Evolutionary conservation across 2,797 vertebrate species (phyloP).

Genomic region (Rhabdomys pumilio): DNA sequence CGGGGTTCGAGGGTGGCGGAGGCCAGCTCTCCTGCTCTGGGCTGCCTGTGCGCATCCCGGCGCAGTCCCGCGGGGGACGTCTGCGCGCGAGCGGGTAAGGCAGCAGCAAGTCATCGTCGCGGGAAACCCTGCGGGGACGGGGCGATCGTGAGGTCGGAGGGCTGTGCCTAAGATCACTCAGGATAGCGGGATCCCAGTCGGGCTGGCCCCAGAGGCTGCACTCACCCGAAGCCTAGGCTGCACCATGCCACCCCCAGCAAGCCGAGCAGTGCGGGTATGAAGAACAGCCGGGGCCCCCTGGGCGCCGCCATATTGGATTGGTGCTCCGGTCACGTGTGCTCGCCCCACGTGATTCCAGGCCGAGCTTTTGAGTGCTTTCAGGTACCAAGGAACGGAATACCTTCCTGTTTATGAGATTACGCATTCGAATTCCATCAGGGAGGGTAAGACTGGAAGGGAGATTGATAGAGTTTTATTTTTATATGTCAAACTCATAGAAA

Average conservation of each 20-base stretch:
- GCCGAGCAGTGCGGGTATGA: constrained; percentile 14
- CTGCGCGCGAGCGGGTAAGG: constrained; percentile 92
- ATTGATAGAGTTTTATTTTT: neutral
- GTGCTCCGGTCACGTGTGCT: constrained; percentile 66
- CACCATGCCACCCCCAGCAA: neutral
- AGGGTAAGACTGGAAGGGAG: accelerated
- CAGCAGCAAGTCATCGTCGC: constrained; percentile 90
- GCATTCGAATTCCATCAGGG: accelerated
- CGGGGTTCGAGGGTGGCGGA: constrained; percentile 69
- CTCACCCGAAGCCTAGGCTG: constrained; percentile 70
- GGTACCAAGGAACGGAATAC: accelerated
- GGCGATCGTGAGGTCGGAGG: neutral
- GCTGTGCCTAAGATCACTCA: neutral
- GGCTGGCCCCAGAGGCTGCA: neutral
- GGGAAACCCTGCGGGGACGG: constrained; percentile 88
- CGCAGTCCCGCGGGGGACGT: constrained; percentile 92
- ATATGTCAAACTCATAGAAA: neutral
- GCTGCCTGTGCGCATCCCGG: constrained; percentile 89
- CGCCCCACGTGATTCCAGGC: constrained; percentile 45
- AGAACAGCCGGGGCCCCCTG: constrained; percentile 13
- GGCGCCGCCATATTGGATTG: constrained; percentile 74
- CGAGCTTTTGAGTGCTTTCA: accelerated
- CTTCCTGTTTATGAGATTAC: neutral
- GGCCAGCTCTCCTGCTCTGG: constrained; percentile 91
- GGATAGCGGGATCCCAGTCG: neutral